Percentiles rank a stretch among this genome's conserved stretches.
Conservation (phyloP, 53 echinoderm and acorn worm species). For the Actinopyga echinites region DNA sequence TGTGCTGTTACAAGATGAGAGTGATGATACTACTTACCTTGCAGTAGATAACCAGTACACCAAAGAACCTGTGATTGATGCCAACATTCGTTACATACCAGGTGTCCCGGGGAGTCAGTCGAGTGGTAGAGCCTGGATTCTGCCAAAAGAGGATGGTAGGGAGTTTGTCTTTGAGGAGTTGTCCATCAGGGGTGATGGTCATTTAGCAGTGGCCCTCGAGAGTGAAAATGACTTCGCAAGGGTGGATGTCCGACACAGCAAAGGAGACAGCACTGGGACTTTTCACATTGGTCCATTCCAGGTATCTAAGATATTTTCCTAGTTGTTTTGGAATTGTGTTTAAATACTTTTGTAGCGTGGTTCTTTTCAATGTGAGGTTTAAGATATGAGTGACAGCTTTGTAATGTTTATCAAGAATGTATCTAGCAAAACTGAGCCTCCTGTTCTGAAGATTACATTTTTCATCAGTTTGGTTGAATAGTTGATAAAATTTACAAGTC, state of each 20-base stretch:
- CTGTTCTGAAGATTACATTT: too few relatives aligned
- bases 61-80: background rate
- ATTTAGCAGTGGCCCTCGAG: constrained; percentile 66
- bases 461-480: too few relatives aligned
- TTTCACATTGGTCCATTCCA: constrained; percentile 85
- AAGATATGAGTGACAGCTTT: too few relatives aligned
- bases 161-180: constrained; percentile 61
- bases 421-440: too few relatives aligned
- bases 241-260: constrained; percentile 53
- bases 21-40: constrained; percentile 21
- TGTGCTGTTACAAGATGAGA: constrained; percentile 51
- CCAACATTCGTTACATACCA: background rate
- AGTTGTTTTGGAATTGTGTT: background rate
- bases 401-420: too few relatives aligned
- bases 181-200: constrained; percentile 59
- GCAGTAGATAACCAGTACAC: constrained; percentile 61
- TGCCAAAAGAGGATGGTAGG: constrained; percentile 49
- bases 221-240: constrained; percentile 35
- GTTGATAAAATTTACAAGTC: too few relatives aligned
- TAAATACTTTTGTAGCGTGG: background rate
- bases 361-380: too few relatives aligned
- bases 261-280: constrained; percentile 67
- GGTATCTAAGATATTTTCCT: constrained; percentile 30
- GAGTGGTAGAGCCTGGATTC: constrained; percentile 81
- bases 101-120: constrained; percentile 51